Base-by-base conservation (phyloP, 1,140 invertebrate species). In the Diachasmimorpha longicaudata region DNA sequence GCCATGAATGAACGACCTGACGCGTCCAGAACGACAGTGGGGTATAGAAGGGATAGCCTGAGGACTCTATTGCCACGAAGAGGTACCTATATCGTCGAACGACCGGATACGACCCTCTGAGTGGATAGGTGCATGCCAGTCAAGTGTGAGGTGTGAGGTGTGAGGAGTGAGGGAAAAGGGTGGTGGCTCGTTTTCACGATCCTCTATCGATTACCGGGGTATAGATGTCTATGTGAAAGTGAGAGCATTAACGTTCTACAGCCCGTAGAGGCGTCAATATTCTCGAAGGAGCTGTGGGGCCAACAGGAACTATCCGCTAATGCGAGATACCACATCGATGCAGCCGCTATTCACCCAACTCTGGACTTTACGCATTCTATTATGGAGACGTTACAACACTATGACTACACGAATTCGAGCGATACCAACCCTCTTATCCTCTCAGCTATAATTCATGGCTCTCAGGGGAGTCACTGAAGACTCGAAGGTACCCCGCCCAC, bases 361-460 rank as follows among this genome's bases (percentile, higher is more conserved):
- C 31, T 8, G 48, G 48, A 55, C 48, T 55, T 55, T 55, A 55
- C 48, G 48, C 48, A 55, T 31, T 46, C 16, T 70, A 36, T 36
- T 5, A 37, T 58, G 21, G 11, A 52, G 71, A 55, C 48, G 48
- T 55, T 19, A 9, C n/a, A 55, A 55, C n/a, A 55, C 48, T n/a
- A 55, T 55, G 14, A 21, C 48, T 55, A 55, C 48, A 55, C 14
- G 48, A 13, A 55, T 55, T 55, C 13, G 9, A n/a, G 6, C n/a
- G 48, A 55, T 55, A 55, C 19, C 5, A 55, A 10, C 39, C 39
- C 48, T 21, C 48, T 55, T 19, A 55, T 55, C 48, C 78, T 76
- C 80, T 82, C 79, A 78, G 77, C 79, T 81, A 79, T 82, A 82
- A 82, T 81, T 78, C 77, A 82, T 82, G 75, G 77, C 72, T 82